Conservation (phyloP, 2,113 vertebrate species). For the Lichenostomus cassidix region DNA sequence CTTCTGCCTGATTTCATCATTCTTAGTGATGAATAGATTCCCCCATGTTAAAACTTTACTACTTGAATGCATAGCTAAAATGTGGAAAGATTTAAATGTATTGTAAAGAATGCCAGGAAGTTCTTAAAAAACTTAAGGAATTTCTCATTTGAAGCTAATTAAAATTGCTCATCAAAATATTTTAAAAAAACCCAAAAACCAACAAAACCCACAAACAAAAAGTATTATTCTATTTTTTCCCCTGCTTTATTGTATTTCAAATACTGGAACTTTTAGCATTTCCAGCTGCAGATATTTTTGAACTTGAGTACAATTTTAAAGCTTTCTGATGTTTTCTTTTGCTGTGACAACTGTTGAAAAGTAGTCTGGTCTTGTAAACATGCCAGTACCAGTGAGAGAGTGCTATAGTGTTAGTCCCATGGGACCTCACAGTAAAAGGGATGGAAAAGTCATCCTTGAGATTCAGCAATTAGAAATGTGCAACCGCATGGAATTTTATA, state of each 20-base stretch:
- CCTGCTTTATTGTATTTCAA: not conserved
- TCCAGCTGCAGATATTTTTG: not conserved
- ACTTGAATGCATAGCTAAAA: not conserved
- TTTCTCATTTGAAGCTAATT: not conserved
- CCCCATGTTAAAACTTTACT: not conserved
- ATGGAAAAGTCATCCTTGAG: slow-evolving; percentile 13
- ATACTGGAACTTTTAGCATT: not conserved
- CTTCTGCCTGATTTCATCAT: rapidly evolving
- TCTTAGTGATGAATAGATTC: not conserved
- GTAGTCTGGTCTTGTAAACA: not conserved
- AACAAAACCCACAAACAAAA: not conserved
- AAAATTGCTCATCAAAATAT: not conserved
- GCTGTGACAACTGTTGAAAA: slow-evolving; percentile 13
- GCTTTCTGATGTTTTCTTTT: not conserved
- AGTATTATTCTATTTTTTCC: not conserved
- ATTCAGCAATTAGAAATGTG: not conserved
- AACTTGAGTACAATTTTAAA: slow-evolving; percentile 1
- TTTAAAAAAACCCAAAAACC: not conserved
- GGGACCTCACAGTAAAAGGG: not conserved
- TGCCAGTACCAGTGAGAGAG: not conserved
- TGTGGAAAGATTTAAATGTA: not conserved
- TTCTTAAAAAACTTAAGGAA: not conserved
- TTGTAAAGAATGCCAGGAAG: not conserved
- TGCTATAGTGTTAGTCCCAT: not conserved
- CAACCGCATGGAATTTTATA: not conserved